Evolutionary conservation across 2,797 vertebrate species (phyloP), one percentile per base, ranked within the genome.

Genomic region (Etheostoma nigrum): DNA sequence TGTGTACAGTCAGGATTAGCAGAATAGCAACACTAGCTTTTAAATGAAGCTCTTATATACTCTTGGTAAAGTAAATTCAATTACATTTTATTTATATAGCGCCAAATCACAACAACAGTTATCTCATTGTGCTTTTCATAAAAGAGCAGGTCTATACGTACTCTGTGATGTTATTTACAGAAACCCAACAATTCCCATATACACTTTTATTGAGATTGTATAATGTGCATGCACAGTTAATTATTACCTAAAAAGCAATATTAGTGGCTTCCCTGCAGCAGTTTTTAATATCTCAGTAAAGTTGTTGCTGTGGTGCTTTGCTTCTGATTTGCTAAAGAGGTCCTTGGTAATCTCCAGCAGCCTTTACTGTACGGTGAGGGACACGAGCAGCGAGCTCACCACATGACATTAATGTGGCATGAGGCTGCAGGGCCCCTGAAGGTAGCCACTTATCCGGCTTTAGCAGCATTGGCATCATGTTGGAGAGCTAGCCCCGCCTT

Each of bases 401-500:
- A 52, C 51, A 67, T 72, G 75, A 79, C 83, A 79, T 77, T 82
- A 81, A 69, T 4, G 51, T 55, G 36, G 64, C 58, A 1, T 51
- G 36, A 40, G 36, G 48, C 79, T 19, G 45, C 72, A 19, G 8
- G 18, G 72, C 72, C 84, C 36, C 85, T 72, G 18, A 76, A 87
- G 77, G 83, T 74, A 71, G 65, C 72, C 40, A 79, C 81, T 87
- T 86, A 88, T 89, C 82, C 45, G 48, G 83, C 83, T 80, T 87
- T 76, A 86, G 76, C 48, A 12, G 72, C 74, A 71, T 86, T 87
- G 85, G 81, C 87, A 82, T 81, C 33, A 0, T 70, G 79, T 83
- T 74, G 47, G 67, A 53, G 76, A 53, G 76, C 67, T 48, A 78
- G 74, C 69, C 60, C 52, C n/a, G 44, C 55, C 59, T 59, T 11